Evolutionary conservation across 2,797 vertebrate genomes (phyloP).

Genomic region (Sebastes nivosus): DNA sequence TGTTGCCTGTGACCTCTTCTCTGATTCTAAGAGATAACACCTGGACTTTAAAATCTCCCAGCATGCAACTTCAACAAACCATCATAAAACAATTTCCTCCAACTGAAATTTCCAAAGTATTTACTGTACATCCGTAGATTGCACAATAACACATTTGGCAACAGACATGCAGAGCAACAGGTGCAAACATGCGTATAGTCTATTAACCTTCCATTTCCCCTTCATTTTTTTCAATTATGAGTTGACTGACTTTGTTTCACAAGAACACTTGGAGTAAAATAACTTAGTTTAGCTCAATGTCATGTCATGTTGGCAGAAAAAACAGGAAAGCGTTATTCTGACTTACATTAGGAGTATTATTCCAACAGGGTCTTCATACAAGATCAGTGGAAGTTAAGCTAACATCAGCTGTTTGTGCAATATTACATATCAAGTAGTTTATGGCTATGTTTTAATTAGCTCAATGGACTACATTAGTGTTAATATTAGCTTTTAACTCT

Average conservation of each 20-base stretch:
- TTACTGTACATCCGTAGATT: neutral
- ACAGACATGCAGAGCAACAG: neutral
- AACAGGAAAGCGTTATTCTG: neutral
- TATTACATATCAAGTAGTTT: too few relatives aligned
- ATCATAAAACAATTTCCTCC: conserved; percentile 49
- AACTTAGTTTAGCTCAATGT: neutral
- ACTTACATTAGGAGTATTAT: neutral
- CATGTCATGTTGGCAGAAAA: neutral
- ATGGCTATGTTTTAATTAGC: neutral
- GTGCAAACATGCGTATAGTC: neutral
- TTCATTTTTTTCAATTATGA: neutral
- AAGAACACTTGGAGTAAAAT: neutral
- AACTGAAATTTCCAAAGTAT: neutral
- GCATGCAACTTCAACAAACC: conserved; percentile 35
- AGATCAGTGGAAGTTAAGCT: neutral
- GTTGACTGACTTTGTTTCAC: neutral
- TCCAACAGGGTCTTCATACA: neutral
- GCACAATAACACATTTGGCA: neutral
- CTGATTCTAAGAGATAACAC: conserved; percentile 62
- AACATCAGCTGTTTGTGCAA: neutral
- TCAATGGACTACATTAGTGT: neutral
- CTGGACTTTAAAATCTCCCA: conserved; percentile 78
- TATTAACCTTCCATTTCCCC: neutral
- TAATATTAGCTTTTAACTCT: neutral
- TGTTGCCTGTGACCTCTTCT: conserved; percentile 28